Conservation (phyloP, 2,888 invertebrate species). For the Esperia sulphurella region DNA sequence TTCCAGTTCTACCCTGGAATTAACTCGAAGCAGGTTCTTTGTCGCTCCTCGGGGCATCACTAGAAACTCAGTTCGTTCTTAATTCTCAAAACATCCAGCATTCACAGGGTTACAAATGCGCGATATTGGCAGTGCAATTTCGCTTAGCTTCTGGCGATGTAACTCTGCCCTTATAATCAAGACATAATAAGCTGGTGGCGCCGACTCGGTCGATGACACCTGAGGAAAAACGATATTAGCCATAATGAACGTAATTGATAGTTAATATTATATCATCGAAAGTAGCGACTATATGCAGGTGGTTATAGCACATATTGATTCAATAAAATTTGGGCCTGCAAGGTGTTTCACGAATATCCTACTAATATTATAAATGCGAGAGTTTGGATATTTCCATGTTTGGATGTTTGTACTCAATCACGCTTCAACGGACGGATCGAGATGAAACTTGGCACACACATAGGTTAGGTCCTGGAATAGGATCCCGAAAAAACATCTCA, state of each 20-base stretch:
- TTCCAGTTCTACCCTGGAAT: constrained; percentile 1
- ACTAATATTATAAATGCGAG: no score
- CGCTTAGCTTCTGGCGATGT: constrained; percentile 2
- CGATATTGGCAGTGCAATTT: background rate
- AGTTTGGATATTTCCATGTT: no score
- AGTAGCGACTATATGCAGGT: background rate
- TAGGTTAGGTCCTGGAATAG: no score
- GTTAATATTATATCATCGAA: constrained; percentile 16
- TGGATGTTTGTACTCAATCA: no score
- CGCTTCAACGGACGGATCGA: no score
- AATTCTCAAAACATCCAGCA: constrained; percentile 1
- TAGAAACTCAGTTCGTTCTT: constrained; percentile 6
- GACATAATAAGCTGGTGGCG: constrained; percentile 10
- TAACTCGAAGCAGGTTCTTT: constrained; percentile 8
- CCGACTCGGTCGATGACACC: constrained; percentile 10
- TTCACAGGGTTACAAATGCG: background rate
- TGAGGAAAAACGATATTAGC: constrained; percentile 20
- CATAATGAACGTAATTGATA: constrained; percentile 25
- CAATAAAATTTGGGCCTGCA: no score
- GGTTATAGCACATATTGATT: no score
- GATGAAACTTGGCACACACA: no score
- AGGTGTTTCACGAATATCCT: no score
- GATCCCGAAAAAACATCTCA: no score
- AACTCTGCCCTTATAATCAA: constrained; percentile 1
- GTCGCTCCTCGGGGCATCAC: constrained; percentile 9